Percentiles rank a stretch among this genome's conserved stretches.
Conservation (phyloP, 2,797 vertebrate species). For the Ammospiza maritima region DNA sequence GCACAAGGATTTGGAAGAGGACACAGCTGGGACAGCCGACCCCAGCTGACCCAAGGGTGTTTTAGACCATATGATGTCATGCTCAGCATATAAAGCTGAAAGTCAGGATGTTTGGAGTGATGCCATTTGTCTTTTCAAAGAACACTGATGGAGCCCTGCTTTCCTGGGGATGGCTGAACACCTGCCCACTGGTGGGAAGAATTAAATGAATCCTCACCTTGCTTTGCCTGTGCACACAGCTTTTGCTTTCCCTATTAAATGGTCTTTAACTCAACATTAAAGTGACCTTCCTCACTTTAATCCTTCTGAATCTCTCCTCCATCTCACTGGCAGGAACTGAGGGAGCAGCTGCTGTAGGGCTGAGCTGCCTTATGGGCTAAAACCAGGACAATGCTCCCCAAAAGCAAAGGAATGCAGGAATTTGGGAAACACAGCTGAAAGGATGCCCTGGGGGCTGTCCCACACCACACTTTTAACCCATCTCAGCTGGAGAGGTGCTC, state of each 20-base stretch:
- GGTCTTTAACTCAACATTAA: background rate
- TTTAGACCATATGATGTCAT: background rate
- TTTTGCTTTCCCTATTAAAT: background rate
- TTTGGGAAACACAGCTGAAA: background rate
- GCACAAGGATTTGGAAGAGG: background rate
- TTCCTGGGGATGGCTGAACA: background rate
- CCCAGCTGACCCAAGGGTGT: background rate
- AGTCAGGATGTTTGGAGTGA: background rate
- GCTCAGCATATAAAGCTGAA: background rate
- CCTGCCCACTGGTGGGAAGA: background rate
- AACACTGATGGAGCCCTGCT: background rate
- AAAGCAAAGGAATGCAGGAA: background rate
- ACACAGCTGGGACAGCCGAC: background rate
- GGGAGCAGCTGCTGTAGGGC: background rate
- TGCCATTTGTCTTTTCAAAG: background rate
- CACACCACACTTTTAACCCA: background rate
- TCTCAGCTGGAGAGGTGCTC: background rate
- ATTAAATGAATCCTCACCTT: background rate
- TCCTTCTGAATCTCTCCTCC: background rate
- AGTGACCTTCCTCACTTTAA: background rate
- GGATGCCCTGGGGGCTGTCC: background rate
- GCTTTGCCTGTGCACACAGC: accelerated
- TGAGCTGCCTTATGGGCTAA: background rate
- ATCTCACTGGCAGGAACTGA: background rate
- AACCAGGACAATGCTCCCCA: background rate